Base-by-base conservation (phyloP, 2,113 vertebrate genomes). In the Corvus cornix region DNA sequence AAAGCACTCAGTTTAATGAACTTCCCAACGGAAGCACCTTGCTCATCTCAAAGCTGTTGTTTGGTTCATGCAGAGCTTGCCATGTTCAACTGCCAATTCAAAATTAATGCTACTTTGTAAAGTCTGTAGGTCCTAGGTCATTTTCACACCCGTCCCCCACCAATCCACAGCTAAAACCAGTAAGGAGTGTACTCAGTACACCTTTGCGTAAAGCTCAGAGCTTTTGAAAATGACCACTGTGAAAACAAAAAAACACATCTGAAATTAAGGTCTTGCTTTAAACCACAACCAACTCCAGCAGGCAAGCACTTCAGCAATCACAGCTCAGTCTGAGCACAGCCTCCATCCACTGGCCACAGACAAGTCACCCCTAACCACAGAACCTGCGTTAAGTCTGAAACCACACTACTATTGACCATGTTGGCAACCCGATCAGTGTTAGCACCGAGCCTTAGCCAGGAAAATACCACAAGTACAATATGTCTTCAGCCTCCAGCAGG, bases 221-320 rank as follows among this genome's bases (percentile, higher is more conserved):
- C 30, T 90, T 53, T 23, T 52, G 49, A 74, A 70, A 92, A 89
- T 52, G n/a, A 90, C 68, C 37, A 90, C 23, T 41, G 24, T 49
- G 16, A 13, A 44, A 81, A 83, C 72, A 43, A 58, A 72, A 76
- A 53, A 18, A 17, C 11, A 86, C 79, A 73, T 11, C 35, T 72
- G 9, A 87, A 94, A 91, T 96, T 48, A 82, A 87, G n/a, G 66
- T 60, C 90, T 78, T 2, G 2, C 49, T 94, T 85, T 91, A 87
- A 93, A 91, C 87, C 66, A 79, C 60, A 82, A 33, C 14, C 66
- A 94, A 13, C 24, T 81, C 27, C 16, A 78, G 43, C 43, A 93
- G 30, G 17, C 62, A 88, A 75, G 58, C 21, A 33, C 17, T 68
- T 21, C 63, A 84, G 63, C 59, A 94, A 49, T 31, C 81, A 93